Conservation (phyloP, 1,140 invertebrate species). For the Trichogramma pretiosum region DNA sequence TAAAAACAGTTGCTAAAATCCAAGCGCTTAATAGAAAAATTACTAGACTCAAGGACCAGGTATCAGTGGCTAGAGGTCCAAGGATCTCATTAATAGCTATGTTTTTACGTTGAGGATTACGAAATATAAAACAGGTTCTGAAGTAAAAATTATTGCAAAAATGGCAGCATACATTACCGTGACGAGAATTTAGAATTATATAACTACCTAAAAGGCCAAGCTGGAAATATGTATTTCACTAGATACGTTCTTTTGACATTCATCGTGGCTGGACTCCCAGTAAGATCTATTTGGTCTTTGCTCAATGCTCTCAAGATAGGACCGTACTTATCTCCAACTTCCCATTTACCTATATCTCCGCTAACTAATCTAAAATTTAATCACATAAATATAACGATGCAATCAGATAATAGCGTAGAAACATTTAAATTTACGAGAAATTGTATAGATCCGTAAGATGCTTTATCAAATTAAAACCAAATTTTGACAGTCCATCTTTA, state of each 20-base stretch:
- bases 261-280: slow-evolving; percentile 4
- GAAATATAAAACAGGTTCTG: slow-evolving; percentile 5
- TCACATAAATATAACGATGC: no score
- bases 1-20: background rate
- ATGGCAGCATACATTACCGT: no score
- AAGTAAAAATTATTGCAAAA: no score
- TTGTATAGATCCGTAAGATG: slow-evolving; percentile 1
- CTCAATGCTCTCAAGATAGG: background rate
- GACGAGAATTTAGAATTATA: no score
- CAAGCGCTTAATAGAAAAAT: background rate
- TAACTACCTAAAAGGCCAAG: slow-evolving; percentile 10
- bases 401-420: no score
- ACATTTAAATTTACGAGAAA: slow-evolving; percentile 2
- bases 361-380: background rate
- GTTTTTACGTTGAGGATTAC: background rate
- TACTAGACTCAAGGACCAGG: background rate
- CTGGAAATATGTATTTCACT: background rate
- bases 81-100: slow-evolving; percentile 1
- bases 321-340: background rate
- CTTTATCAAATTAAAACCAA: background rate
- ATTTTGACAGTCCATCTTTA: background rate
- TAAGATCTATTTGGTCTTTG: slow-evolving; percentile 1
- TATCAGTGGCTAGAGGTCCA: background rate
- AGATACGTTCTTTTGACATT: background rate
- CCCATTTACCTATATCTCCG: background rate